Percentiles rank a stretch among this genome's conserved stretches.
phyloP scores from a whole-genome alignment of 2,888 invertebrate species.

The Apamea epomidion region DNA sequence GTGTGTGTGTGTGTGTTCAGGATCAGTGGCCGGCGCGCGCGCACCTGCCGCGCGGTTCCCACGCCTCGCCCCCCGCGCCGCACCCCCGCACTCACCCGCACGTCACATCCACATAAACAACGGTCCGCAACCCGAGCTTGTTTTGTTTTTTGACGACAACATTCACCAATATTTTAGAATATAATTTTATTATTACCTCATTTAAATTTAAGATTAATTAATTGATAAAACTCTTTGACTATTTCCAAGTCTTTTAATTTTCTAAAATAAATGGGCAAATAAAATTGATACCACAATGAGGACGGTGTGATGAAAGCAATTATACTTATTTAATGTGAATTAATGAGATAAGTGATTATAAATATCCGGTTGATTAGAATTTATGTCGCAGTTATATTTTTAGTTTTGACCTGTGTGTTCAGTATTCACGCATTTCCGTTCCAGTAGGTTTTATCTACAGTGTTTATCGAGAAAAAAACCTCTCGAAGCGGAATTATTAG shows the following conservation, averaged over 20 bases:
- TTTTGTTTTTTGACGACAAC: conserved; percentile 75
- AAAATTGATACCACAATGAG: conserved; percentile 52
- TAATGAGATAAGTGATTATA: conserved; percentile 52
- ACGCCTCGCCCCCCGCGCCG: conserved; percentile 81
- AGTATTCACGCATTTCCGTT: conserved; percentile 48
- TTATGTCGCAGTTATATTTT: conserved; percentile 46
- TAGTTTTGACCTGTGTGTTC: conserved; percentile 40
- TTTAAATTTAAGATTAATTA: conserved; percentile 71
- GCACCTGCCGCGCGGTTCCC: conserved; percentile 90
- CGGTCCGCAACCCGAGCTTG: conserved; percentile 78
- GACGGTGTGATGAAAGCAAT: conserved; percentile 52
- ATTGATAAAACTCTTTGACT: conserved; percentile 67
- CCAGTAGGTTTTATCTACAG: conserved; percentile 29
- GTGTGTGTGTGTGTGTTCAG: conserved; percentile 84
- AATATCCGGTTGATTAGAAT: conserved; percentile 46
- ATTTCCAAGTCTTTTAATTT: conserved; percentile 44
- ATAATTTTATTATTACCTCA: conserved; percentile 62
- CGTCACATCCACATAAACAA: conserved; percentile 86
- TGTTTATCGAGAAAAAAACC: conserved; percentile 35
- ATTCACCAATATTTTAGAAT: conserved; percentile 68
- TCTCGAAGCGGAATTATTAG: not conserved
- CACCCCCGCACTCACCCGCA: conserved; percentile 75
- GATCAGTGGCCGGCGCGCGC: conserved; percentile 90
- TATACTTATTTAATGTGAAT: conserved; percentile 42
- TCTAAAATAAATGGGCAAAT: conserved; percentile 42